A percentile compares a stretch with the other conserved stretches of the same genome.
Conservation (phyloP, 2,113 vertebrate species). For the Scalopus aquaticus region DNA sequence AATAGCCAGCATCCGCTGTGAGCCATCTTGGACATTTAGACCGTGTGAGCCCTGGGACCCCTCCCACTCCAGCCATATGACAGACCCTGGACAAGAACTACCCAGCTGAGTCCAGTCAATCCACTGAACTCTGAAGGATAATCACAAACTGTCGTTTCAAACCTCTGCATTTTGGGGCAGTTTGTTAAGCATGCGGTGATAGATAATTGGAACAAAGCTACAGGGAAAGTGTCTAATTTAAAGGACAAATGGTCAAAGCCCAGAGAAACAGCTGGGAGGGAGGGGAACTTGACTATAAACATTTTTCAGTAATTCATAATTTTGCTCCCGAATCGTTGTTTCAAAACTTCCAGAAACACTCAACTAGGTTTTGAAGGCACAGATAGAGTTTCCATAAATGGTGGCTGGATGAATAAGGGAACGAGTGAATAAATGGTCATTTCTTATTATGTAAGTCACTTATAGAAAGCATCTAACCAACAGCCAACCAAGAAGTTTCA, state of each 20-base stretch:
- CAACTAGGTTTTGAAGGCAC: neutral
- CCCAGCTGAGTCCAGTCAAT: neutral
- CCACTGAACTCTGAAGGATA: neutral
- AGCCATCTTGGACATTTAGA: neutral
- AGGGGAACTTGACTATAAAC: neutral
- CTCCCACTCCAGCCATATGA: neutral
- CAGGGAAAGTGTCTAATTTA: neutral
- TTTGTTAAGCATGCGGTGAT: neutral
- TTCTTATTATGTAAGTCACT: neutral
- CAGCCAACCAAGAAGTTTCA: neutral
- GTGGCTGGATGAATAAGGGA: neutral
- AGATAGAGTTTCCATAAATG: neutral
- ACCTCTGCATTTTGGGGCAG: neutral
- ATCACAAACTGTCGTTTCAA: neutral
- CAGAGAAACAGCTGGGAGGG: neutral
- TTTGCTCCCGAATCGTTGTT: neutral
- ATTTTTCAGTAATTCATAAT: neutral
- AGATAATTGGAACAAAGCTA: neutral
- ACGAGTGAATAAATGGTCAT: neutral
- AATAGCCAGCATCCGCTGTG: neutral
- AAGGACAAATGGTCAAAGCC: neutral
- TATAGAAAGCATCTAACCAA: neutral
- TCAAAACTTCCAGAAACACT: neutral
- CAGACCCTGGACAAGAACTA: neutral
- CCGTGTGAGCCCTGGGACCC: neutral